Conservation (phyloP, 2,797 vertebrate genomes). For the Delichon dasypus region DNA sequence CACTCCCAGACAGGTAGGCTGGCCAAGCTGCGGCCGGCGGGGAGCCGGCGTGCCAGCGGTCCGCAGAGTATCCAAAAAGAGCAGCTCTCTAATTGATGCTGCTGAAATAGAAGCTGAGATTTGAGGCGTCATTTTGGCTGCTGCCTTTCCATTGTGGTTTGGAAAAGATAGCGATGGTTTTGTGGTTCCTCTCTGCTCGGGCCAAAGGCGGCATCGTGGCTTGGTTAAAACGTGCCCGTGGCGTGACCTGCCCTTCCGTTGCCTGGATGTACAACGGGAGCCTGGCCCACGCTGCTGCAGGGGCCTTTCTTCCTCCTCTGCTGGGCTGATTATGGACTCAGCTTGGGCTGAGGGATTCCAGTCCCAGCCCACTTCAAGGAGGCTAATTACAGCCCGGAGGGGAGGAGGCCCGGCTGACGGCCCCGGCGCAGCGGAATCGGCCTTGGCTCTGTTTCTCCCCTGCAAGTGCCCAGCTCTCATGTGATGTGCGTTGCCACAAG, state of each 20-base stretch:
- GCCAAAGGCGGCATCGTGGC: constrained; percentile 22
- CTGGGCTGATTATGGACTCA: constrained; percentile 25
- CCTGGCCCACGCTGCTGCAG: constrained; percentile 43
- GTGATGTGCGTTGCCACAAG: background rate
- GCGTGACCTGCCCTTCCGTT: constrained; percentile 56
- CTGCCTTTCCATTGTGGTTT: constrained; percentile 59
- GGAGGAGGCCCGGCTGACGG: constrained; percentile 27
- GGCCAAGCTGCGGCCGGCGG: background rate
- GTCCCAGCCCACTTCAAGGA: constrained; percentile 54
- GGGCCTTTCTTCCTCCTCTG: constrained; percentile 54
- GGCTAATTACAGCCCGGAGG: constrained; percentile 24
- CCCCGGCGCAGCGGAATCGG: background rate
- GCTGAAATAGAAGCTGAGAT: constrained; percentile 67
- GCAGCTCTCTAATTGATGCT: constrained; percentile 55
- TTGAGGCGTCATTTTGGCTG: constrained; percentile 66
- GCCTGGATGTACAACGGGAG: background rate
- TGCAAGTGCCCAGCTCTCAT: background rate
- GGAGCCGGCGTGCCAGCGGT: background rate
- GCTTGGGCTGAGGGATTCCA: constrained; percentile 31
- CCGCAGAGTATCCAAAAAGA: constrained; percentile 6
- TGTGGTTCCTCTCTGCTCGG: constrained; percentile 44
- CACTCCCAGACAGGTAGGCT: background rate
- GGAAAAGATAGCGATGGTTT: constrained; percentile 56
- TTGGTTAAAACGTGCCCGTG: constrained; percentile 24
- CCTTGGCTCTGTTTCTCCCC: background rate